Evolutionary conservation across 2,797 vertebrate species (phyloP), one percentile per base, ranked within the genome.

Genomic region (Sebastes cheni): DNA sequence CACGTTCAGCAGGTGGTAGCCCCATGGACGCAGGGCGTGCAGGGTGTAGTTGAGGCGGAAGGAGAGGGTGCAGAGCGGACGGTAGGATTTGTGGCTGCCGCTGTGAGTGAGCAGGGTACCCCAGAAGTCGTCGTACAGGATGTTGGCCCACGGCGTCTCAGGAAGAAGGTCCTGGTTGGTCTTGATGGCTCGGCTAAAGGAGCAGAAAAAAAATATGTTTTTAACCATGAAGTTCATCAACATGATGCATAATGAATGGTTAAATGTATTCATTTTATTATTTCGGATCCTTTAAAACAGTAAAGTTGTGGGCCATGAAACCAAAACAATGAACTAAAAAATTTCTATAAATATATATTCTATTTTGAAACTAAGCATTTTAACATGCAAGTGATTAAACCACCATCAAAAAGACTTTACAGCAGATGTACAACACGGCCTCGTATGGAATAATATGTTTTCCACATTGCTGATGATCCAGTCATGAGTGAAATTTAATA

Each of bases 71-170:
- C 99, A 99, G 92, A 99, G 95, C 0, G 99, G 99, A 42, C 99
- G 96, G 92, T 98, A 99, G 36, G 99, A 99, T 91, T 99, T 99
- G 96, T 99, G 99, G 93, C 99, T 99, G 88, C 99, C 98, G 14
- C 98, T 99, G 95, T 99, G 99, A 0, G 98, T 99, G 74, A 99
- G 98, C 83, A 98, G 95, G 0, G 98, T 99, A 20, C 99, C 99
- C 99, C 99, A 99, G 84, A 99, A 99, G 92, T 99, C 99, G 30
- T 99, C 97, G 69, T 97, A 99, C 94, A 99, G 96, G 91, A 99
- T 96, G 83, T 98, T 98, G 34, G 93, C 97, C 99, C 98, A 99
- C 0, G 99, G 98, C 0, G 98, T 99, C 91, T 98, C 98, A 0
- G 97, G 97, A 56, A 99, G 97, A 58, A 99, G 98, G 93, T 99